These are phyloP conservation scores for Hypselothyrea guttata DNA, from an alignment of 2,888 invertebrate species.

Conservation along the genomic window DNA sequence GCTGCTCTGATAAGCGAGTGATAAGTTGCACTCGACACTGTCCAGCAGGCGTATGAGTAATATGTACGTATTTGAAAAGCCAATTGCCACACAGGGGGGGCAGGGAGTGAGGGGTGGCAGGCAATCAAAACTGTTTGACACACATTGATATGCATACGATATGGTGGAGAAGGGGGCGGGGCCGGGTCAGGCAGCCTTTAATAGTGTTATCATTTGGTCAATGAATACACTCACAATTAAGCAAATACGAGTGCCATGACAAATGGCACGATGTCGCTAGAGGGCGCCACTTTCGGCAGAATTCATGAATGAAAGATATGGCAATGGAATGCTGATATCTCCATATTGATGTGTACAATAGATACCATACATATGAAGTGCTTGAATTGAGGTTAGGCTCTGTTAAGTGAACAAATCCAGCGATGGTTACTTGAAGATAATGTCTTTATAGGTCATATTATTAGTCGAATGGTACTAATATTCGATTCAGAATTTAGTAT, in stretches of 20 bases:
- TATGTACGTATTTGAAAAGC: slow-evolving; percentile 19
- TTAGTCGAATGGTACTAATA: too few relatives aligned
- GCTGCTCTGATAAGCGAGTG: slow-evolving; percentile 41
- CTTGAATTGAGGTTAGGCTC: too few relatives aligned
- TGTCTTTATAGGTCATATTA: too few relatives aligned
- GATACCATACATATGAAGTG: too few relatives aligned
- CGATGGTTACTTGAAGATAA: too few relatives aligned
- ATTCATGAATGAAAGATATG: slow-evolving; percentile 16
- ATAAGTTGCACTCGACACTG: slow-evolving; percentile 38
- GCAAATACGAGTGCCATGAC: neutral
- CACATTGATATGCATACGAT: slow-evolving; percentile 49
- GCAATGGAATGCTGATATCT: too few relatives aligned
- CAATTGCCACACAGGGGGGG: neutral
- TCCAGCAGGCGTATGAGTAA: slow-evolving; percentile 54
- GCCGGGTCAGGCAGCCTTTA: neutral
- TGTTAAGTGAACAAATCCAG: too few relatives aligned
- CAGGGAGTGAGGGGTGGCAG: neutral
- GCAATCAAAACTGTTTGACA: slow-evolving; percentile 61
- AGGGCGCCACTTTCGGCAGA: slow-evolving; percentile 5
- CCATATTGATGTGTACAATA: too few relatives aligned
- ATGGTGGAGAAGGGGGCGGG: neutral
- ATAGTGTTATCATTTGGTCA: slow-evolving; percentile 25
- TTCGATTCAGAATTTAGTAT: too few relatives aligned
- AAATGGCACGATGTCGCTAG: neutral
- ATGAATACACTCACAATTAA: slow-evolving; percentile 8